These are phyloP conservation scores for Dicaeum eximium DNA, from an alignment of 2,113 vertebrate genomes.

Conservation along the genomic window DNA sequence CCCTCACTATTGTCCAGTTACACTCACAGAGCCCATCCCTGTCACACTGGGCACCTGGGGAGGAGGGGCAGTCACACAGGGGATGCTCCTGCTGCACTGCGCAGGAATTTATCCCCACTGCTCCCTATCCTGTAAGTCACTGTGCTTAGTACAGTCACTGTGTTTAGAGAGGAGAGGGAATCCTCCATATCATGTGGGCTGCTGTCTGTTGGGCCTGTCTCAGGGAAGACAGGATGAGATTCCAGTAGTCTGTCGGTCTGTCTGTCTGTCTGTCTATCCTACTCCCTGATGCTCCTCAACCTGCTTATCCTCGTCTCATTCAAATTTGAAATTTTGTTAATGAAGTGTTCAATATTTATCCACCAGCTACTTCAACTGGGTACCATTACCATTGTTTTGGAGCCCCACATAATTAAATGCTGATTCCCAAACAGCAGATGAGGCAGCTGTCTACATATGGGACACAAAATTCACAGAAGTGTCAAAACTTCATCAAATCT, in stretches of 20 bases:
- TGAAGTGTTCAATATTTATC: neutral
- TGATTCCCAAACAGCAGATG: neutral
- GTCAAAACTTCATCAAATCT: neutral
- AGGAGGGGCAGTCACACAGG: neutral
- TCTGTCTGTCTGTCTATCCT: neutral
- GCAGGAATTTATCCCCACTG: neutral
- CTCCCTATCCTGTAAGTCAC: neutral
- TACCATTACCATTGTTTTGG: neutral
- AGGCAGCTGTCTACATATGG: neutral
- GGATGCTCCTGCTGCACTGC: neutral
- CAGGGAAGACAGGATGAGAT: neutral
- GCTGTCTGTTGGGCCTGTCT: neutral
- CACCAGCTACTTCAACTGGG: neutral
- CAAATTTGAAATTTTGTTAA: neutral
- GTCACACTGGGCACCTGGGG: fast-evolving
- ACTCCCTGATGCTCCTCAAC: neutral
- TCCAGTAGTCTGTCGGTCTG: neutral
- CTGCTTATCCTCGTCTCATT: fast-evolving
- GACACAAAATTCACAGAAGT: neutral
- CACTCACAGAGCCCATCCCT: neutral
- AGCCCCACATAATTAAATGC: neutral
- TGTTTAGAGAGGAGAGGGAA: neutral
- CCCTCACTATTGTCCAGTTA: neutral
- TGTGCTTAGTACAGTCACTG: neutral
- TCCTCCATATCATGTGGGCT: neutral